Conservation (phyloP, 1,140 invertebrate genomes). For the Eueides isabella region DNA sequence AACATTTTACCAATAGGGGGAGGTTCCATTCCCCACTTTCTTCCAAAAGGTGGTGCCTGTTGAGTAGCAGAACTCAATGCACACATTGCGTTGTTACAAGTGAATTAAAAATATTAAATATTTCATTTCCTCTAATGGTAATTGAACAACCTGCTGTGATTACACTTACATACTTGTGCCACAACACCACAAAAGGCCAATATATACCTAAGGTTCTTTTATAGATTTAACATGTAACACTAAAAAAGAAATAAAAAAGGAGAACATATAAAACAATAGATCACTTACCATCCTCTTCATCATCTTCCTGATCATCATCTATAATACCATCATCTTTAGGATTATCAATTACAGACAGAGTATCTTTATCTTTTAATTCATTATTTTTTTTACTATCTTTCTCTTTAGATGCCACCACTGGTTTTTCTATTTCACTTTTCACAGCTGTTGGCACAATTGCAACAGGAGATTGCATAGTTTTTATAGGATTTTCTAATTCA, state of each 20-base stretch:
- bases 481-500: neutral
- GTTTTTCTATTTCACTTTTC: constrained; percentile 28
- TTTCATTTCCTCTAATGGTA: too few relatives aligned
- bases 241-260: neutral
- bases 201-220: too few relatives aligned
- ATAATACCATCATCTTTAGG: constrained; percentile 17
- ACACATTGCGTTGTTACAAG: too few relatives aligned
- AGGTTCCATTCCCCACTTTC: too few relatives aligned
- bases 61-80: too few relatives aligned
- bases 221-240: too few relatives aligned
- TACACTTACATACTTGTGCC: too few relatives aligned
- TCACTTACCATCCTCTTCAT: constrained; percentile 16
- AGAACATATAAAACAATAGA: neutral
- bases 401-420: constrained; percentile 19
- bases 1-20: too few relatives aligned
- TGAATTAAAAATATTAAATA: too few relatives aligned
- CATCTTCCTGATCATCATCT: constrained; percentile 33
- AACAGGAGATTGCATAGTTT: constrained; percentile 17
- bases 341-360: constrained; percentile 22
- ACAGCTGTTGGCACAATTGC: neutral
- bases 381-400: neutral
- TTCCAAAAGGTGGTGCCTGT: too few relatives aligned
- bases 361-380: constrained; percentile 7
- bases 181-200: too few relatives aligned
- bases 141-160: too few relatives aligned